Percentiles rank a stretch among this genome's conserved stretches.
These are phyloP conservation scores for Siniperca undulata DNA, from an alignment of 2,797 vertebrate genomes.

Conservation along the genomic window DNA sequence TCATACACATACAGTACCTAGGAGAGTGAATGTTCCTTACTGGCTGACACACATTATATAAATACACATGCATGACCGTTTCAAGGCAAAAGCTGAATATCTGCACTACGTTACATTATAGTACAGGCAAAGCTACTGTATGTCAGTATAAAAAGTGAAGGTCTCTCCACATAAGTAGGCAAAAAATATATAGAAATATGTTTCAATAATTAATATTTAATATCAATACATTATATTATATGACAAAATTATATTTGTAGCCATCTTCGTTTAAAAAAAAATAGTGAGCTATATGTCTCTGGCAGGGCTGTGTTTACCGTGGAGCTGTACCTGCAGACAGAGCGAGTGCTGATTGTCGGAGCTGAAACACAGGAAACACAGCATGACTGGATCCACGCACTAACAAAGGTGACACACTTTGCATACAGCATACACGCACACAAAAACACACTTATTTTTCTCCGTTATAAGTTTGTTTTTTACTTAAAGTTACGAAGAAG, in stretches of 20 bases:
- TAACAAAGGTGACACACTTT: conserved; percentile 90
- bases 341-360: conserved; percentile 91
- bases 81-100: background rate
- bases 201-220: background rate
- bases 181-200: background rate
- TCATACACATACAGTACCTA: background rate
- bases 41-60: background rate
- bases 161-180: background rate
- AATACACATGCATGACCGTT: background rate
- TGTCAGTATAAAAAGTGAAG: background rate
- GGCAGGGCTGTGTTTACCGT: conserved; percentile 91
- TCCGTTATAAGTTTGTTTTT: conserved; percentile 45
- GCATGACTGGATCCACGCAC: conserved; percentile 92
- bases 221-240: background rate
- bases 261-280: background rate
- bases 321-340: conserved; percentile 93
- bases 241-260: background rate
- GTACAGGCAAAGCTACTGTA: background rate
- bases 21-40: background rate
- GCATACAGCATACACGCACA: conserved; percentile 20
- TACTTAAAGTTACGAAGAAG: conserved; percentile 38
- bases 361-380: conserved; percentile 90
- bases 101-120: background rate
- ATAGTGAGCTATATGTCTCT: conserved; percentile 35
- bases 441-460: conserved; percentile 14